These are phyloP conservation scores for Trichonephila clavipes DNA, from an alignment of 1,140 invertebrate genomes.

Conservation along the genomic window DNA sequence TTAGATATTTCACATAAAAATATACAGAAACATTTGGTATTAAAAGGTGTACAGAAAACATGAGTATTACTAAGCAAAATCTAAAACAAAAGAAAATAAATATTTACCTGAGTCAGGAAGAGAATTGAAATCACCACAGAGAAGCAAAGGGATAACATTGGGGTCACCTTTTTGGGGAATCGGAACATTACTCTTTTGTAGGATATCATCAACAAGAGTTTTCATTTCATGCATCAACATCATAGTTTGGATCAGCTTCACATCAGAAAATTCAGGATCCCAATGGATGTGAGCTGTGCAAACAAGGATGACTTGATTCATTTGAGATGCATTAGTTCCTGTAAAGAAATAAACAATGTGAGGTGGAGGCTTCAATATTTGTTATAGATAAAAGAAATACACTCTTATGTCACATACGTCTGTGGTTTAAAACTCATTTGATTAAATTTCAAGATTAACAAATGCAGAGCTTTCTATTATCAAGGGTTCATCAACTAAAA, in stretches of 20 bases:
- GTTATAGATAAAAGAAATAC: no score
- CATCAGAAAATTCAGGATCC: constrained; percentile 99
- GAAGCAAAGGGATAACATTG: constrained; percentile 93
- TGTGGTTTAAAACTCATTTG: no score
- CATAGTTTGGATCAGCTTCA: constrained; percentile 99
- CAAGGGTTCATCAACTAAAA: background rate
- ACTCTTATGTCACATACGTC: no score
- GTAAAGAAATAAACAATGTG: background rate
- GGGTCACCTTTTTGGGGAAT: constrained; percentile 85
- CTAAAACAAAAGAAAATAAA: background rate
- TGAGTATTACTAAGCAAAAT: background rate
- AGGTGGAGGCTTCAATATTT: no score
- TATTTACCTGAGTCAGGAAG: constrained; percentile 94
- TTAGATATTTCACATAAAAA: no score
- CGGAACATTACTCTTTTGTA: constrained; percentile 77
- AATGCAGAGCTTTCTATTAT: background rate
- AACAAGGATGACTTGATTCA: constrained; percentile 92
- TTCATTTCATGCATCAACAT: constrained; percentile 96
- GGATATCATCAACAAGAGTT: constrained; percentile 87
- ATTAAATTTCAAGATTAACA: background rate
- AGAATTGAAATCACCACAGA: constrained; percentile 99
- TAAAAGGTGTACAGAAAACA: background rate
- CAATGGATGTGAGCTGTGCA: constrained; percentile 99
- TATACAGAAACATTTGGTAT: no score
- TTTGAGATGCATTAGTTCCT: constrained; percentile 35